Evolutionary conservation across 2,888 invertebrate genomes (phyloP).

Genomic region (Malthinus seriepunctatus): DNA sequence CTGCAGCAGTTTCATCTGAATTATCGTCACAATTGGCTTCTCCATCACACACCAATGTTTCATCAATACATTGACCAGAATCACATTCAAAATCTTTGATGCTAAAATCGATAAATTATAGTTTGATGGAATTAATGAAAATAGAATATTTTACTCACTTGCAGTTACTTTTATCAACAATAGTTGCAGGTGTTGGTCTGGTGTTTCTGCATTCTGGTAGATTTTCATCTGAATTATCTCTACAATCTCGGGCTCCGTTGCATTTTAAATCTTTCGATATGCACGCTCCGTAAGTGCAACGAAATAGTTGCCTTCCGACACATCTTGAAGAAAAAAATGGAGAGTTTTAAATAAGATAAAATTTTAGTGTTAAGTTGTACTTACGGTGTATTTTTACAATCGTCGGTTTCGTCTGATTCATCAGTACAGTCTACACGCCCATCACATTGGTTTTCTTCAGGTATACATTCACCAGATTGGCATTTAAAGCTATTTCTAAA

Average conservation of each 20-base stretch:
- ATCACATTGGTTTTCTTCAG: constrained; percentile 52
- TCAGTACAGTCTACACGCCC: constrained; percentile 55
- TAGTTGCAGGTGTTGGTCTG: neutral
- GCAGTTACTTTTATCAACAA: no score
- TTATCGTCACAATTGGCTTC: constrained; percentile 52
- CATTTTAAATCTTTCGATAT: constrained; percentile 50
- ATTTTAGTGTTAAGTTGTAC: neutral
- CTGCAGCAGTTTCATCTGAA: constrained; percentile 52
- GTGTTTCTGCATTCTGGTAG: constrained; percentile 36
- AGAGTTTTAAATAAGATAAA: neutral
- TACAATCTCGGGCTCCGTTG: constrained; percentile 54
- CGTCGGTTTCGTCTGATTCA: constrained; percentile 21
- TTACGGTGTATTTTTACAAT: constrained; percentile 22
- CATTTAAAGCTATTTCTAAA: constrained; percentile 39
- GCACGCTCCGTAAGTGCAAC: constrained; percentile 59
- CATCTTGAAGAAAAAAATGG: constrained; percentile 45
- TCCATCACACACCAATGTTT: constrained; percentile 54
- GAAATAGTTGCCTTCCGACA: constrained; percentile 51
- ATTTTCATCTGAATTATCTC: constrained; percentile 56
- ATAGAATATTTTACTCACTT: no score
- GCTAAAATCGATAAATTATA: constrained; percentile 3
- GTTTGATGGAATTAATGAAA: no score
- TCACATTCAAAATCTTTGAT: constrained; percentile 34
- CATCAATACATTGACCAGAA: constrained; percentile 50
- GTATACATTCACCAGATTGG: constrained; percentile 51